A percentile compares a stretch with the other conserved stretches of the same genome.
phyloP scores from a whole-genome alignment of 2,113 vertebrate genomes.

The Tenrec ecaudatus region DNA sequence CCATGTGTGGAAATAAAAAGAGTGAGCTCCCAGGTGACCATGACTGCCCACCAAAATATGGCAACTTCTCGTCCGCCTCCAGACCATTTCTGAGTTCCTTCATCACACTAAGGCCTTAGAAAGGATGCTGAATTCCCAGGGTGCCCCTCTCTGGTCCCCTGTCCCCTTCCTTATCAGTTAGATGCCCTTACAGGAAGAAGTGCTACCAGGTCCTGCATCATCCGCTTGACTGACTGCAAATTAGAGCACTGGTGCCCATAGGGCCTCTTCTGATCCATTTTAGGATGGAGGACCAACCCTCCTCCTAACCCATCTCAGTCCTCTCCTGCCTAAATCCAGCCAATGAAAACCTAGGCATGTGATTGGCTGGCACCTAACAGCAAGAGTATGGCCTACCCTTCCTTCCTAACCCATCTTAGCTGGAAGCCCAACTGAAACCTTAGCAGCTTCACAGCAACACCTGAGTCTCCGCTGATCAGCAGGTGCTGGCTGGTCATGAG shows the following conservation, averaged over 20 bases:
- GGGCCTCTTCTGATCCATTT: background rate
- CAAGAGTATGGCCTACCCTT: too few relatives aligned
- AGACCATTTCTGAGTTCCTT: background rate
- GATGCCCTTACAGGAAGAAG: background rate
- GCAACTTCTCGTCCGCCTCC: background rate
- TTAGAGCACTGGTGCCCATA: background rate
- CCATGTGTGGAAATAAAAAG: background rate
- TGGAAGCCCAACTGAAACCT: too few relatives aligned
- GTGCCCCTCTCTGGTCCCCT: accelerated
- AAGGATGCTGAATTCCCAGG: too few relatives aligned
- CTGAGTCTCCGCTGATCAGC: too few relatives aligned
- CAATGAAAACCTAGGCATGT: too few relatives aligned
- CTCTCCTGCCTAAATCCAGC: too few relatives aligned
- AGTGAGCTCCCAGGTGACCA: background rate
- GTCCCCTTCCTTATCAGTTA: background rate
- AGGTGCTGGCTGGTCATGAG: too few relatives aligned
- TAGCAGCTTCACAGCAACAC: too few relatives aligned
- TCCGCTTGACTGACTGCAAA: background rate
- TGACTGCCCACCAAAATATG: accelerated
- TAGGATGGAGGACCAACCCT: too few relatives aligned
- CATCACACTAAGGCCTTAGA: background rate
- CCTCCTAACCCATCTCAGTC: too few relatives aligned
- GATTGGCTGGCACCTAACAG: too few relatives aligned
- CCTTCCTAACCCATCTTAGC: too few relatives aligned
- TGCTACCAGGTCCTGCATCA: background rate